Base-by-base conservation (phyloP, 2,113 vertebrate genomes). In the Poecilia latipinna region DNA sequence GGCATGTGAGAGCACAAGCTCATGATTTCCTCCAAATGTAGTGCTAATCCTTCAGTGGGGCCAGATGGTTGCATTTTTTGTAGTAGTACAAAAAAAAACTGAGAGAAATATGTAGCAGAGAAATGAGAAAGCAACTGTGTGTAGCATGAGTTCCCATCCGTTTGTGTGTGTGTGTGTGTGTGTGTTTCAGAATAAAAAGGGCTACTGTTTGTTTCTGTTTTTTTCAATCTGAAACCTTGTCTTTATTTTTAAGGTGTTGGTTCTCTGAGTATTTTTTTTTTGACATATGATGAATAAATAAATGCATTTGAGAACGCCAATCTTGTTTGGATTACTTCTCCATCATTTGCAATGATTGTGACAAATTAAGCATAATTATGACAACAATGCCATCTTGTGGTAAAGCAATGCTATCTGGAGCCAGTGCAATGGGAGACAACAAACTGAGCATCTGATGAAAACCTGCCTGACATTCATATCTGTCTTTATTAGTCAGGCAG, bases 101-200 rank as follows among this genome's bases (percentile, higher is more conserved):
- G 78, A 77, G 71, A 82, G 61, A 86, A 77, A 88, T 81, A 92
- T 93, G 93, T 93, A 93, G 90, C 93, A 93, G 85, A 86, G 82
- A 80, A 68, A 83, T 67, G 82, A 88, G 88, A 75, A 86, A 89
- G 90, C 91, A 89, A 93, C 87, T 84, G 83, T 60, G 87, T 90
- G 90, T 92, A 91, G 91, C 91, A 92, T 92, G 91, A 90, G 78
- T 82, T 81, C 48, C 84, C 83, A 89, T 88, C 80, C 10, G 83
- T 89, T 86, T 75, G 76, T 67, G n/a, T 42, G n/a, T 39, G 37
- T 28, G n/a, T 42, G n/a, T 28, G 22, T 39, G 37, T 28, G 22
- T 66, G 65, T 66, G 65, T 67, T 67, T 44, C 37, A 28, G 35
- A 67, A 28, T 39, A 44, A 42, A 67, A 67, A 67, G 94, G 94